Base-by-base conservation (phyloP, 2,797 vertebrate genomes). In the Phrynocephalus forsythii region DNA sequence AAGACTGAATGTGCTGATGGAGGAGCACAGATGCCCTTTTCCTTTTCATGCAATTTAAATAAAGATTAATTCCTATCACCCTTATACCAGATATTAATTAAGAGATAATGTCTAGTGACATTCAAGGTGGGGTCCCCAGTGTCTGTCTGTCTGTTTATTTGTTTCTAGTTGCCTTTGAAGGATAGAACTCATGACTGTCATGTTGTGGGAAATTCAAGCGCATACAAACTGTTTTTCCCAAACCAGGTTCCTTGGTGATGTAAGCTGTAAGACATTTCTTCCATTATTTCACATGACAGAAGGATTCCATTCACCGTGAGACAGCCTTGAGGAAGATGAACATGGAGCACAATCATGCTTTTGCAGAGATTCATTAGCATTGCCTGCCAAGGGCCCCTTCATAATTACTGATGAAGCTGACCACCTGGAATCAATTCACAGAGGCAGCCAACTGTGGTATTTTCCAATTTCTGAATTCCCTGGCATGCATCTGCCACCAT, bases 371-470 rank as follows among this genome's bases (percentile, higher is more conserved):
- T 94, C 90, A 92, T 95, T 93, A 94, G 66, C 88, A 89, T 89
- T 86, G 89, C 76, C 33, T 91, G 86, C 90, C 86, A 89, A 93
- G 86, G 86, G 83, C 92, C 89, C 89, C 84, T 90, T 92, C 89
- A 92, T 94, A 95, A 95, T 95, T 95, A 95, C 84, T 72, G 77
- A 92, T 93, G 92, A 95, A 95, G 91, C 84, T 94, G 92, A 90
- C 92, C 93, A 94, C 95, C 95, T 95, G 94, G 94, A 95, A 94
- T 91, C 91, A 94, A 95, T 95, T 95, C 90, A 89, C 91, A 86
- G 75, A 93, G 90, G 90, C 94, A 94, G 91, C 87, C 94, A 95
- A 90, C 87, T 94, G 90, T 90, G 90, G 66, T 90, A 83, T 94
- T 94, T 94, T 94, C 86, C 89, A 93, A 84, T 95, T 93, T 94